Evolutionary conservation across 2,888 invertebrate species (phyloP).

Genomic region (Agrochola lychnidis): DNA sequence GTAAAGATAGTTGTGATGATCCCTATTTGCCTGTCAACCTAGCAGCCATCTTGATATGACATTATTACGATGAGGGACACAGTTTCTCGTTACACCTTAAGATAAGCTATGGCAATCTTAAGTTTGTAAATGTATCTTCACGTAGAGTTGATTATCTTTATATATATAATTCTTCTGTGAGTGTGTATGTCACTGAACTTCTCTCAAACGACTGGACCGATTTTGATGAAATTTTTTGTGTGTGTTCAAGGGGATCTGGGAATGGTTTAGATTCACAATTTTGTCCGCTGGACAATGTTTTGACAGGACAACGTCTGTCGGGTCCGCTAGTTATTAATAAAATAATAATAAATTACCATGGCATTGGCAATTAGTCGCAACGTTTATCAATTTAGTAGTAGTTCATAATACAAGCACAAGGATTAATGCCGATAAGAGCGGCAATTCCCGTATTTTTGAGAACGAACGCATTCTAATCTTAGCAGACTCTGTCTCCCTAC

Average conservation of each 20-base stretch:
- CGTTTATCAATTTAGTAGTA: neutral
- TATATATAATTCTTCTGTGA: too few species aligned
- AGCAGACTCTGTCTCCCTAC: neutral
- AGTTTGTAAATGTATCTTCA: neutral
- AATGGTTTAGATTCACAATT: too few species aligned
- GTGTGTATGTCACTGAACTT: too few species aligned
- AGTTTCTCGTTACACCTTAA: constrained; percentile 11
- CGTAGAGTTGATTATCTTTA: too few species aligned
- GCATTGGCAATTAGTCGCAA: neutral
- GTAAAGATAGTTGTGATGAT: constrained; percentile 31
- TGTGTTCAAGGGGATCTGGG: too few species aligned
- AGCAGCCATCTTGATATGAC: constrained; percentile 28
- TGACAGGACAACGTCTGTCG: too few species aligned
- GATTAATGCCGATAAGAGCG: neutral
- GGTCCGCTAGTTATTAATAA: too few species aligned
- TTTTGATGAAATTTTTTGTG: too few species aligned
- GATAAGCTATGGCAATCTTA: neutral
- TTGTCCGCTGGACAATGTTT: too few species aligned
- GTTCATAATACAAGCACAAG: neutral
- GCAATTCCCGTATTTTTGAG: neutral
- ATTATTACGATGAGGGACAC: constrained; percentile 1
- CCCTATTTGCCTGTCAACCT: constrained; percentile 43
- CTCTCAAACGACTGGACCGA: too few species aligned
- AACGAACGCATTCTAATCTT: neutral
- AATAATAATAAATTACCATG: too few species aligned